These are phyloP conservation scores for Sylvilagus bachmani DNA, from an alignment of 2,113 vertebrate genomes.

Conservation along the genomic window DNA sequence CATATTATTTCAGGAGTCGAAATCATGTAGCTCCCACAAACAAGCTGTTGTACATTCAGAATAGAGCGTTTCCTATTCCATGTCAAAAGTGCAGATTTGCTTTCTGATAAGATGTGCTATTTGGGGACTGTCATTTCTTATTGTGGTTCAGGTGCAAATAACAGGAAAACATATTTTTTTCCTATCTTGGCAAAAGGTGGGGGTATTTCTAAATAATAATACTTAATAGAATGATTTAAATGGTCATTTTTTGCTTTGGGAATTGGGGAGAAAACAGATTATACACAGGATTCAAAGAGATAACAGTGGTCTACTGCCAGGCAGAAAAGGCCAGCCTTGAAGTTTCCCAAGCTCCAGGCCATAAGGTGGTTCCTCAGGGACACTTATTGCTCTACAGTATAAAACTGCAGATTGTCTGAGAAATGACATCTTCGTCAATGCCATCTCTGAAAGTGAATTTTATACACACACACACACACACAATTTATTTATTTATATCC, in stretches of 20 bases:
- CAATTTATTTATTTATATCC: background rate
- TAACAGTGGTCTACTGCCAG: slow-evolving; percentile 31
- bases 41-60: slow-evolving; percentile 60
- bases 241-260: slow-evolving; percentile 36
- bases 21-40: background rate
- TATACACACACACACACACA: too few species aligned
- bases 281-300: slow-evolving; percentile 25
- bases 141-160: slow-evolving; percentile 81
- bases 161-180: slow-evolving; percentile 79
- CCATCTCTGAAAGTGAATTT: slow-evolving; percentile 11
- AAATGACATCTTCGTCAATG: background rate
- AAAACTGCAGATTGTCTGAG: background rate
- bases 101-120: slow-evolving; percentile 78
- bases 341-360: slow-evolving; percentile 57
- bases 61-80: slow-evolving; percentile 44
- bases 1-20: background rate
- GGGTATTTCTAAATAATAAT: slow-evolving; percentile 69
- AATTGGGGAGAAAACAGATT: slow-evolving; percentile 49
- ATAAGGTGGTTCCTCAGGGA: background rate
- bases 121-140: slow-evolving; percentile 64
- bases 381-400: background rate
- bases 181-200: slow-evolving; percentile 61
- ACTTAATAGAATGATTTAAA: slow-evolving; percentile 48
- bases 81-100: slow-evolving; percentile 71
- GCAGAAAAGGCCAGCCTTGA: slow-evolving; percentile 43